A percentile compares a stretch with the other conserved stretches of the same genome.
These are phyloP conservation scores for Merluccius polli DNA, from an alignment of 2,797 vertebrate species.

Conservation along the genomic window DNA sequence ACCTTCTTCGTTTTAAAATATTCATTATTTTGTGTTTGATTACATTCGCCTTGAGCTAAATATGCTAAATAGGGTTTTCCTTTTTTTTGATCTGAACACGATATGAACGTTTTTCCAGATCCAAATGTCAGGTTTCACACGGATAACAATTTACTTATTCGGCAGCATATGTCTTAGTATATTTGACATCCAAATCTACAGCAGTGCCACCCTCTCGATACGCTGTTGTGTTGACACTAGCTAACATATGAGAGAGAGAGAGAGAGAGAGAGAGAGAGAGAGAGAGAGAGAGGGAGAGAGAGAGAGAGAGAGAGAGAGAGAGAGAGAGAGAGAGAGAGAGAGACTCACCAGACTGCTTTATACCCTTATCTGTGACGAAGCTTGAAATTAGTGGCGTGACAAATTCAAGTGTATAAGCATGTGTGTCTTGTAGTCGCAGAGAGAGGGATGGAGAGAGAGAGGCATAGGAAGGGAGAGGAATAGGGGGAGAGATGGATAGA, in stretches of 20 bases:
- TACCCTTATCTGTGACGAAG: conserved; percentile 56
- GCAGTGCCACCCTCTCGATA: not conserved
- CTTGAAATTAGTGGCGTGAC: conserved; percentile 66
- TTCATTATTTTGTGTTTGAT: not conserved
- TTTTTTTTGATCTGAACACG: too few relatives aligned
- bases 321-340: not conserved
- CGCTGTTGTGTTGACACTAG: not conserved
- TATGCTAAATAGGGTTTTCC: not conserved
- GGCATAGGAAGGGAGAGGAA: not conserved
- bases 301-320: conserved; percentile 5
- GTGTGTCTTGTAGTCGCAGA: not conserved
- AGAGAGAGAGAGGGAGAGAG: too few relatives aligned
- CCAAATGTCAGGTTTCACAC: not conserved
- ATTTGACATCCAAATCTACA: not conserved
- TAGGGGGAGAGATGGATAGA: not conserved
- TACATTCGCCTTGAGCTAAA: not conserved
- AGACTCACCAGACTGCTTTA: conserved; percentile 34
- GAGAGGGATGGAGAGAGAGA: not conserved
- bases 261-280: too few relatives aligned
- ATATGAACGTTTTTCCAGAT: too few relatives aligned
- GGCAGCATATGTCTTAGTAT: not conserved
- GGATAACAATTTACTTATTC: not conserved
- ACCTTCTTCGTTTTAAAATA: not conserved
- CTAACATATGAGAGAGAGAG: not conserved
- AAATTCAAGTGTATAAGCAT: conserved; percentile 61